These are phyloP conservation scores for Cetoscarus ocellatus DNA, from an alignment of 2,797 vertebrate genomes.

Conservation along the genomic window DNA sequence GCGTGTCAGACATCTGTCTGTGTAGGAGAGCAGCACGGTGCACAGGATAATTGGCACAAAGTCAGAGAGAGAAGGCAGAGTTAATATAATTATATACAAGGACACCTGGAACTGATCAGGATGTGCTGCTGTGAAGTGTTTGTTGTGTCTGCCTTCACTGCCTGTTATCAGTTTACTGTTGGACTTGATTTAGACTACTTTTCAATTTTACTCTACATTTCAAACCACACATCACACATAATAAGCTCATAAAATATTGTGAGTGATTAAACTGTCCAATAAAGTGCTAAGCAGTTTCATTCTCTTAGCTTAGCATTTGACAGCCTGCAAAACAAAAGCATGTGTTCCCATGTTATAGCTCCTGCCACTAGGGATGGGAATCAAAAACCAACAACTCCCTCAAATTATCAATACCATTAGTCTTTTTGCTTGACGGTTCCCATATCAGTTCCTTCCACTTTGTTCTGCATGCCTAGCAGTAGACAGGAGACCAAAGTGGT, in stretches of 20 bases:
- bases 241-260: not conserved
- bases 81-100: constrained; percentile 27
- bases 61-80: constrained; percentile 37
- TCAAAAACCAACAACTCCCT: no score
- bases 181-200: no score
- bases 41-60: constrained; percentile 50
- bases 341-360: not conserved
- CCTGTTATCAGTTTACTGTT: constrained; percentile 5
- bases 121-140: constrained; percentile 38
- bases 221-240: not conserved
- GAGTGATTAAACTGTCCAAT: not conserved
- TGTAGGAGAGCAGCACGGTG: constrained; percentile 34
- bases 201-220: not conserved
- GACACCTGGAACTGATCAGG: constrained; percentile 56
- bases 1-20: constrained; percentile 70
- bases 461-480: no score
- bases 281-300: not conserved
- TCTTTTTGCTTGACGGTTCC: no score
- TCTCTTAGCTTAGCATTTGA: not conserved
- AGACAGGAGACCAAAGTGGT: no score
- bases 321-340: constrained; percentile 7
- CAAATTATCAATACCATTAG: no score
- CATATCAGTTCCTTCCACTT: no score
- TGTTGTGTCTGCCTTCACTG: constrained; percentile 24
- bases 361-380: no score